Percentiles rank a stretch among this genome's conserved stretches.
Conservation (phyloP, 1,140 invertebrate species). For the Gryllus bimaculatus region DNA sequence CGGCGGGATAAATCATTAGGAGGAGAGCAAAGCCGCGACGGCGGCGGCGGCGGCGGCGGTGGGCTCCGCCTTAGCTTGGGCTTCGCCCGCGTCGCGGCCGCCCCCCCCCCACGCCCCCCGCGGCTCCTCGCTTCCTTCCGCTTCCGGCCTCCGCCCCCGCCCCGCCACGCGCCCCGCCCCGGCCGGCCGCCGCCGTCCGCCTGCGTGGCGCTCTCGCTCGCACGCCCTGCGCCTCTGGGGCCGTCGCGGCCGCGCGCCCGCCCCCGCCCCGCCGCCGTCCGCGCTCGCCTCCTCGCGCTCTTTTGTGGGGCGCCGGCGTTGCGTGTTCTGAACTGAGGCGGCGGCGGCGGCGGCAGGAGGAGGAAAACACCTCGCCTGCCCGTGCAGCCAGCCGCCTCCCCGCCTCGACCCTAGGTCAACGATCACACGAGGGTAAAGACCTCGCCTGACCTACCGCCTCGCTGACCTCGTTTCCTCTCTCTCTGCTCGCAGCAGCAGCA, state of each 20-base stretch:
- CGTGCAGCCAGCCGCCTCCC: too few relatives aligned
- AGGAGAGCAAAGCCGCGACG: not conserved
- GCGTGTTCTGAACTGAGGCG: not conserved
- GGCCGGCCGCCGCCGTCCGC: not conserved
- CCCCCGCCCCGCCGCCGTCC: too few relatives aligned
- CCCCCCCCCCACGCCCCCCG: too few relatives aligned
- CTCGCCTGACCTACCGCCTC: not conserved
- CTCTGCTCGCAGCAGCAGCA: too few relatives aligned
- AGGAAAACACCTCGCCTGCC: not conserved
- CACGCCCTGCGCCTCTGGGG: not conserved
- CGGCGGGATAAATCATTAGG: constrained; percentile 3
- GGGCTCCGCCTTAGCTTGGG: not conserved
- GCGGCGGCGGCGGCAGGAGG: too few relatives aligned
- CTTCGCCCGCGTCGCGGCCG: not conserved
- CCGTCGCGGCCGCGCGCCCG: not conserved
- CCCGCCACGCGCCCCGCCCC: too few relatives aligned
- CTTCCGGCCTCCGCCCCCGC: not conserved
- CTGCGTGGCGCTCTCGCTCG: not conserved
- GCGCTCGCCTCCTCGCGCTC: not conserved
- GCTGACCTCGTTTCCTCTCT: not conserved
- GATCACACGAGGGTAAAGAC: not conserved
- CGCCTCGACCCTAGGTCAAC: not conserved
- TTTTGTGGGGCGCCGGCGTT: not conserved
- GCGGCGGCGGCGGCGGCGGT: too few relatives aligned
- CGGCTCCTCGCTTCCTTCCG: too few relatives aligned